Evolutionary conservation across 2,113 vertebrate species (phyloP).

Genomic region (Motacilla alba): DNA sequence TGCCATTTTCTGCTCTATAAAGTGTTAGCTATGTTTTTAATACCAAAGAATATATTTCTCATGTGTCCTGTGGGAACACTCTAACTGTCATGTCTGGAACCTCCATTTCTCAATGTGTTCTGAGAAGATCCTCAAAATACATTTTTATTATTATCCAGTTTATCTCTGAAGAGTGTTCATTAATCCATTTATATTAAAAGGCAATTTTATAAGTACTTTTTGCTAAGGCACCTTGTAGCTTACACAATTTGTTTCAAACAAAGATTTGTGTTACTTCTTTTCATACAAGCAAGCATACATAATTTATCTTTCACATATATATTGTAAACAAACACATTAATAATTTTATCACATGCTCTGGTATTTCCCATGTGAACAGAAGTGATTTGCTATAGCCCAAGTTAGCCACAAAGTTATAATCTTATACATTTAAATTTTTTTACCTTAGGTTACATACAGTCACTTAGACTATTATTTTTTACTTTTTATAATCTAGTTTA

Average conservation of each 20-base stretch:
- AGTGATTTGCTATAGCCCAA: neutral
- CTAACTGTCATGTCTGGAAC: neutral
- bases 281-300: neutral
- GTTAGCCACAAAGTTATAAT: neutral
- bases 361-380: neutral
- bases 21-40: neutral
- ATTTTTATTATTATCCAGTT: neutral
- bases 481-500: neutral
- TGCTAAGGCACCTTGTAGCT: neutral
- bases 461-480: neutral
- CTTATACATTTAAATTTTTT: neutral
- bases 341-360: neutral
- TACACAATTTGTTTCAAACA: neutral
- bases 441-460: neutral
- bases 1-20: neutral
- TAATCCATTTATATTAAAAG: slow-evolving; percentile 6
- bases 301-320: neutral
- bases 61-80: neutral
- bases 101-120: neutral
- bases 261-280: neutral
- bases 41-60: neutral
- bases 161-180: neutral
- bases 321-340: slow-evolving; percentile 3
- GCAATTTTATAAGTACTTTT: neutral
- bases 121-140: neutral